Conservation (phyloP, 2,888 invertebrate species). For the Frankliniella fusca region DNA sequence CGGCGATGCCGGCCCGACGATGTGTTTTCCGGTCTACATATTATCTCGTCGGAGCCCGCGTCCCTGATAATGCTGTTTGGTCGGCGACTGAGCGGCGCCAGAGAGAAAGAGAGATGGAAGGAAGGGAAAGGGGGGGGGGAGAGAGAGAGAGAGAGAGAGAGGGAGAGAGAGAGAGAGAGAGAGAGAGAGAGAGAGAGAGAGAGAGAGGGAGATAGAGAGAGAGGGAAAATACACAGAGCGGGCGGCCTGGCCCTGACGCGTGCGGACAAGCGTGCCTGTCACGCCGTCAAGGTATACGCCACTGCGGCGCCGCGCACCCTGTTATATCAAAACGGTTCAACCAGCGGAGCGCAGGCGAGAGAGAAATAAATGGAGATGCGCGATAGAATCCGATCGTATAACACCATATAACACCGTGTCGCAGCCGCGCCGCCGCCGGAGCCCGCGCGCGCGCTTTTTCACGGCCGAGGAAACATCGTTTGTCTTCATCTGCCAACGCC, state of each 20-base stretch:
- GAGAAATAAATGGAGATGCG: too few species aligned
- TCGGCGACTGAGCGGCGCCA: background rate
- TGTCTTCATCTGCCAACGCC: constrained; percentile 22
- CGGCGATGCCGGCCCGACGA: background rate
- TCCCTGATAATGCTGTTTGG: background rate
- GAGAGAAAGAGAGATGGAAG: background rate
- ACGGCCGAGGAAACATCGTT: background rate
- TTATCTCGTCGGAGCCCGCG: background rate
- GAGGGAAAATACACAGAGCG: background rate
- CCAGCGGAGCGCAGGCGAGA: too few species aligned
- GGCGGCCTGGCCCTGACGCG: background rate
- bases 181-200: background rate
- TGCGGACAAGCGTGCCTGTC: too few species aligned
- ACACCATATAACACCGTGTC: too few species aligned
- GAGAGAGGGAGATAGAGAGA: background rate
- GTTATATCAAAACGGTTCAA: too few species aligned
- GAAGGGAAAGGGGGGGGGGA: background rate
- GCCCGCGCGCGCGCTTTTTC: background rate
- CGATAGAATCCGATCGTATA: too few species aligned
- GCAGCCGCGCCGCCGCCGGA: too few species aligned
- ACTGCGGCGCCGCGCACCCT: too few species aligned
- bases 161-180: background rate
- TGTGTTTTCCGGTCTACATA: constrained; percentile 10
- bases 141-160: background rate
- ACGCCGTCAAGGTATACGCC: too few species aligned